These are phyloP conservation scores for Euzetes globulus DNA, from an alignment of 2,888 invertebrate genomes.

Conservation along the genomic window DNA sequence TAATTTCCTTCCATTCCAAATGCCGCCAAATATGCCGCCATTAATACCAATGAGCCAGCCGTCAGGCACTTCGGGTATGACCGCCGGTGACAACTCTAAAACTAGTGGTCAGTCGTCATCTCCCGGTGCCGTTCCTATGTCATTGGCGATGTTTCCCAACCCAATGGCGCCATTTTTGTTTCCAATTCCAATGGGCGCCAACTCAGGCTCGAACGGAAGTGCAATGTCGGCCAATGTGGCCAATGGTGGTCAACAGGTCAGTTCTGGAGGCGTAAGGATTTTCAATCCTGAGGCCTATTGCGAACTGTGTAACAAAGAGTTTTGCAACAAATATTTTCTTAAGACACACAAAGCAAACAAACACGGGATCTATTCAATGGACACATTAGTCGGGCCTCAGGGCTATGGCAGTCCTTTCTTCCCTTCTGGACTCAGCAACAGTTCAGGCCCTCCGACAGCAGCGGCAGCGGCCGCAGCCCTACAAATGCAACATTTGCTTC, in stretches of 20 bases:
- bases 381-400: conserved; percentile 37
- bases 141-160: conserved; percentile 40
- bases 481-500: conserved; percentile 35
- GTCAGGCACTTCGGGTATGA: not conserved
- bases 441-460: conserved; percentile 5
- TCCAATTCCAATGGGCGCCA: conserved; percentile 35
- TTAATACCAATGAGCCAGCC: conserved; percentile 40
- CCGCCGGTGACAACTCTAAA: conserved; percentile 14
- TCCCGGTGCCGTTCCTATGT: conserved; percentile 14
- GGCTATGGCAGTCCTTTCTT: conserved; percentile 9
- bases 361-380: conserved; percentile 77
- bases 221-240: conserved; percentile 28
- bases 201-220: conserved; percentile 23
- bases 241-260: conserved; percentile 21
- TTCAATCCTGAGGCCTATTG: conserved; percentile 97
- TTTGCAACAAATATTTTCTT: conserved; percentile 95
- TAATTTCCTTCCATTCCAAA: conserved; percentile 39
- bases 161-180: conserved; percentile 42
- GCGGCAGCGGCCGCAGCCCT: conserved; percentile 30
- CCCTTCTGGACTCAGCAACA: conserved; percentile 55
- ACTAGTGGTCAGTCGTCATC: conserved; percentile 7
- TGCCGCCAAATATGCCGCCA: conserved; percentile 40
- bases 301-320: conserved; percentile 94
- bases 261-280: conserved; percentile 54
- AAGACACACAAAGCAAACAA: conserved; percentile 97